These are phyloP conservation scores for Melanchra persicariae DNA, from an alignment of 2,888 invertebrate species.

Conservation along the genomic window DNA sequence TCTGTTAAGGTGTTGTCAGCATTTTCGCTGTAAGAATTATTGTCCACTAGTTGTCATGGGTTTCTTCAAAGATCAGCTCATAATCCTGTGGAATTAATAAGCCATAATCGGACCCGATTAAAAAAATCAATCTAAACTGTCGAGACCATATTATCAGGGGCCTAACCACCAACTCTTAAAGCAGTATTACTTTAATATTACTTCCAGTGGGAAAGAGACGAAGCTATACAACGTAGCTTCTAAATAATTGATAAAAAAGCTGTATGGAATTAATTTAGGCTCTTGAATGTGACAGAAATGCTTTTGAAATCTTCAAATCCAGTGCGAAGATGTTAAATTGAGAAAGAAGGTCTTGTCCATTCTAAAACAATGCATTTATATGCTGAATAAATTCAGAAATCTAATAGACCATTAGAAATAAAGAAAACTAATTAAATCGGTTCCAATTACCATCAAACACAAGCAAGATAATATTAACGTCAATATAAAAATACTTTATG, in stretches of 20 bases:
- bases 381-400: not conserved
- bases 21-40: not conserved
- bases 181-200: too few relatives aligned
- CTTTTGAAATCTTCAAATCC: not conserved
- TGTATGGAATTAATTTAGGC: not conserved
- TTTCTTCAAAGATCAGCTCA: not conserved
- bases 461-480: not conserved
- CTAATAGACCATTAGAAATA: not conserved
- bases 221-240: not conserved
- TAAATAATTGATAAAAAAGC: too few relatives aligned
- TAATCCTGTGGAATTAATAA: not conserved
- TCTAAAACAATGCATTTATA: not conserved
- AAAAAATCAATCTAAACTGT: not conserved
- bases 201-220: too few relatives aligned
- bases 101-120: not conserved
- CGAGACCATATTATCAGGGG: not conserved
- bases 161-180: too few relatives aligned
- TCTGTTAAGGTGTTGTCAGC: not conserved
- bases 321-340: too few relatives aligned
- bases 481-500: not conserved
- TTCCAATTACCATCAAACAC: constrained; percentile 3
- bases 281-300: not conserved
- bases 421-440: not conserved
- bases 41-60: not conserved
- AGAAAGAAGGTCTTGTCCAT: not conserved